Evolutionary conservation across 2,113 vertebrate genomes (phyloP), one percentile per base, ranked within the genome.

Genomic region (Sinocyclocheilus rhinocerous): DNA sequence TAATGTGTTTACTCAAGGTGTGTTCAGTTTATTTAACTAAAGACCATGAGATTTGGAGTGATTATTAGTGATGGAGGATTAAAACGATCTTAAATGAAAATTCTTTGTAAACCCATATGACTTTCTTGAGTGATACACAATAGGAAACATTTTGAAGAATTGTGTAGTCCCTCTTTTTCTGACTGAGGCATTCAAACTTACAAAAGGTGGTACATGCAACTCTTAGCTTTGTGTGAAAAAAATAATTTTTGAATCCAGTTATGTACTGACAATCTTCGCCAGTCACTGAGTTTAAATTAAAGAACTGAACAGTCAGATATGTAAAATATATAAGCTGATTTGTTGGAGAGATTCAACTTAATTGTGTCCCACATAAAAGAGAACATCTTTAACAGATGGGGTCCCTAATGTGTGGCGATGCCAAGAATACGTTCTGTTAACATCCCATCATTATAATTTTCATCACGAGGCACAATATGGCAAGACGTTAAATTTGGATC

Each of bases 1-100:
- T 52, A n/a, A 55, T 7, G 18, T 57, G 45, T 78, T 85, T 76
- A 24, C 75, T 10, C 8, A 20, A 39, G 45, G 55, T 29, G 57
- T 84, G 75, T 55, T 26, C n/a, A 48, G 45, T 55, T 78, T 65
- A 85, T 52, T 78, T 78, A 67, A 85, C 50, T 24, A 11, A 69
- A 79, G 26, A 39, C 48, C 36, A 48, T 69, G 4, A 67, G 48
- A 63, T 24, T 36, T 85, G 13, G 50, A 55, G 33, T 55, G 33
- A 39, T 39, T 20, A 72, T 70, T 33, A n/a, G 57, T 67, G 24
- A 55, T n/a, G 55, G 33, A 45, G 24, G 39, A 63, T 67, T 55
- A 69, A 22, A 69, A 6, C 6, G 4, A 29, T 33, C 18, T 15
- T 18, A 69, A 5, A 67, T 33, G 4, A 12, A 69, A 18, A 18